Percentiles rank a stretch among this genome's conserved stretches.
Conservation (phyloP, 2,888 invertebrate genomes). For the Neocrepidodera transversa region DNA sequence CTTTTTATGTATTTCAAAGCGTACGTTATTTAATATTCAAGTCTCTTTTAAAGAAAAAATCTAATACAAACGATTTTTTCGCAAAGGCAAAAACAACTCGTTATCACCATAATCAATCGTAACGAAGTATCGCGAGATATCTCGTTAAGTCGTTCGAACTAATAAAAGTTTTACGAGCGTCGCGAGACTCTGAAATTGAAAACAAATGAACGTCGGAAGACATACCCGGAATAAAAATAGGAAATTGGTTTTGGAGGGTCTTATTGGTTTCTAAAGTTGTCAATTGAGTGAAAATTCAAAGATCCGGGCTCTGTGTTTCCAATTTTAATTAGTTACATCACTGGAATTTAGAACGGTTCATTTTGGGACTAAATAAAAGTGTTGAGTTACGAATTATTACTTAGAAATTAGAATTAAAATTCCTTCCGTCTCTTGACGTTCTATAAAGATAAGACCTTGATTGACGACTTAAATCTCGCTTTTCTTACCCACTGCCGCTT, state of each 20-base stretch:
- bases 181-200: slow-evolving; percentile 12
- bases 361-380: no score
- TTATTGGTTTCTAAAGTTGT: slow-evolving; percentile 16
- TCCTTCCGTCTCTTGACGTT: no score
- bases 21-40: no score
- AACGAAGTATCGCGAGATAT: slow-evolving; percentile 9
- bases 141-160: slow-evolving; percentile 17
- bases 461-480: no score
- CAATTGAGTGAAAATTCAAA: neutral
- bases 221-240: slow-evolving; percentile 22
- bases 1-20: no score
- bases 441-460: no score
- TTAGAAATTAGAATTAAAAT: no score
- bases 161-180: slow-evolving; percentile 17
- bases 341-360: no score
- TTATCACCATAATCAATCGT: slow-evolving; percentile 7
- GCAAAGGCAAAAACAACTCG: neutral
- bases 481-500: no score
- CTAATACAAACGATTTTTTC: no score
- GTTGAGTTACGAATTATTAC: no score
- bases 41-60: no score
- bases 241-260: slow-evolving; percentile 9
- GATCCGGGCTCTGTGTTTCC: neutral
- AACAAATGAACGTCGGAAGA: slow-evolving; percentile 19
- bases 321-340: neutral